Base-by-base conservation (phyloP, 2,113 vertebrate genomes). In the Labrus mixtus region DNA sequence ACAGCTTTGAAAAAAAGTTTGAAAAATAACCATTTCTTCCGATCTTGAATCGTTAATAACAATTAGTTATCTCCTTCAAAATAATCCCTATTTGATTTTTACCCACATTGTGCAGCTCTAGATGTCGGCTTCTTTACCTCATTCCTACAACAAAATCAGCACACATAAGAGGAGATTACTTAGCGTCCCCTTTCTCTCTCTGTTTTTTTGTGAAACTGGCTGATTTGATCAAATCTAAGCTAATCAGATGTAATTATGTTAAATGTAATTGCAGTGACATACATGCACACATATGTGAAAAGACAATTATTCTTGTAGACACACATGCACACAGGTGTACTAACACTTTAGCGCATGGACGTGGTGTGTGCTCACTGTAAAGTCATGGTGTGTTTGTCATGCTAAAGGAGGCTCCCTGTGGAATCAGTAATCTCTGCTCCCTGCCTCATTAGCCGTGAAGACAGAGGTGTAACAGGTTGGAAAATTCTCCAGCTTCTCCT, bases 361-460 rank as follows among this genome's bases (percentile, higher is more conserved):
- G 25, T 78, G 68, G 67, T 77, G 50, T 77, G 50, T 8, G 69
- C 79, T 71, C 65, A 83, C 73, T 81, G 77, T 85, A 72, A 82
- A 84, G 85, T 83, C 89, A 89, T 37, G 63, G 81, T 79, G 80
- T 85, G 85, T 91, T 92, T 91, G 84, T 92, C 87, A 89, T 82
- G 87, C 88, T n/a, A n/a, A n/a, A n/a, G n/a, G 89, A 79, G 68
- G 69, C 66, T 83, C 89, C 86, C 78, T 1, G 66, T 80, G 72
- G 87, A 90, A 74, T 87, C 73, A 68, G 67, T 86, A 87, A 87
- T 87, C 87, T 81, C 79, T 46, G 71, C 80, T 84, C 87, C 41
- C 81, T 73, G 82, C 86, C 89, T 94, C 91, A 93, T 94, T 94
- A 93, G 90, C 76, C 68, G 77, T 66, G 73, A 81, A 82, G 83